These are phyloP conservation scores for Aegypius monachus DNA, from an alignment of 2,113 vertebrate genomes.

Conservation along the genomic window DNA sequence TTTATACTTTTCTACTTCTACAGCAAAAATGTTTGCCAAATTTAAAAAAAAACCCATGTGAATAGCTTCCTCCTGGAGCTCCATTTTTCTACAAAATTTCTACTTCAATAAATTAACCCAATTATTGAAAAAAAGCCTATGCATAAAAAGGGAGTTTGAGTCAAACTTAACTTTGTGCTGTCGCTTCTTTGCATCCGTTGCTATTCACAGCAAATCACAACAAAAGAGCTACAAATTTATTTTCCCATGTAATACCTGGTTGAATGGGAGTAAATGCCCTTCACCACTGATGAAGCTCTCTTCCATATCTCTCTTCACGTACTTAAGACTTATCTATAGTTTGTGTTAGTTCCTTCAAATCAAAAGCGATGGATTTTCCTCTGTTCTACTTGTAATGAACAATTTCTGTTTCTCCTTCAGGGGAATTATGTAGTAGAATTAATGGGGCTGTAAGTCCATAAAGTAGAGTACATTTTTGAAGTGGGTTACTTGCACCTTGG, in stretches of 20 bases:
- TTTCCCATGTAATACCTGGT: neutral
- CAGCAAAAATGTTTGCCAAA: neutral
- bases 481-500: neutral
- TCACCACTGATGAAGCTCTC: neutral
- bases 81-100: neutral
- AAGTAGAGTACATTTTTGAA: neutral
- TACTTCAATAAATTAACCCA: neutral
- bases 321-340: neutral
- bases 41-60: neutral
- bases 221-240: neutral
- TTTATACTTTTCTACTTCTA: neutral
- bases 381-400: neutral
- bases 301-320: neutral
- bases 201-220: neutral
- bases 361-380: neutral
- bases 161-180: neutral
- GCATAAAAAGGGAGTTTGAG: neutral
- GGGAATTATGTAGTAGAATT: conserved; percentile 8
- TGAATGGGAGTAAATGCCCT: neutral
- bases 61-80: neutral
- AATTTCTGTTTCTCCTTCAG: neutral
- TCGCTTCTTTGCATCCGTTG: neutral
- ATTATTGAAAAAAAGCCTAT: neutral
- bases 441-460: conserved; percentile 1
- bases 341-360: neutral